Evolutionary conservation across 2,888 invertebrate species (phyloP), one percentile per base, ranked within the genome.

Genomic region (Drosophila tanythrix): DNA sequence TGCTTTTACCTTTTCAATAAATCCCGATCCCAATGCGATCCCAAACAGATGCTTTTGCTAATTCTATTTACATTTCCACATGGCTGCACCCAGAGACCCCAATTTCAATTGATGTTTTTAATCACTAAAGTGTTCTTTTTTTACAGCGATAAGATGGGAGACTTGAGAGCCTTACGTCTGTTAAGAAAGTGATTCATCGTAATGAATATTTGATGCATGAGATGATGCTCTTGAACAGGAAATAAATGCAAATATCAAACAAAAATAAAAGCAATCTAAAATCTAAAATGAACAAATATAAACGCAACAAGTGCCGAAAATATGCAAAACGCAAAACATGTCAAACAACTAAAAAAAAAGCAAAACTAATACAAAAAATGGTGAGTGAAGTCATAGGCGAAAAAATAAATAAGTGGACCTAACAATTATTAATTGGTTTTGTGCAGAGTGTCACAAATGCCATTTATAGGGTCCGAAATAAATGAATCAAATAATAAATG

Each of bases 381-480:
- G 56, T 62, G 70, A 65, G 65, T 88, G 88, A 85, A 89, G 88
- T 84, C 84, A 85, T 88, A 67, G 63, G 18, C 73, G 50, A 76
- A 70, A 63, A 64, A 56, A 68, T 68, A 75, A 72, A 70, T 69
- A 79, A 65, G 33, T 56, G 50, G 52, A 56, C 21, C 33, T 33
- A 61, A 57, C 59, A 70, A 66, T 58, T 52, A 65, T 58, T 64
- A 53, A 70, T 66, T 66, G 62, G 38, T 36, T 46, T 56, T 33
- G 5, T 60, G 43, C 29, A 59, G 52, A 58, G 35, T 40, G 58
- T 21, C 21, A 8, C 21, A 18, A 55, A 18, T 48, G 73, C 38
- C 57, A 52, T 57, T n/a, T 57, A 25, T 58, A 31, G 57, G 52
- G 60, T 71, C 81, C 71, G 53, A 53, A 40, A 33, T 13, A 7